Conservation (phyloP, 2,113 vertebrate species). For the Semnornis frantzii region DNA sequence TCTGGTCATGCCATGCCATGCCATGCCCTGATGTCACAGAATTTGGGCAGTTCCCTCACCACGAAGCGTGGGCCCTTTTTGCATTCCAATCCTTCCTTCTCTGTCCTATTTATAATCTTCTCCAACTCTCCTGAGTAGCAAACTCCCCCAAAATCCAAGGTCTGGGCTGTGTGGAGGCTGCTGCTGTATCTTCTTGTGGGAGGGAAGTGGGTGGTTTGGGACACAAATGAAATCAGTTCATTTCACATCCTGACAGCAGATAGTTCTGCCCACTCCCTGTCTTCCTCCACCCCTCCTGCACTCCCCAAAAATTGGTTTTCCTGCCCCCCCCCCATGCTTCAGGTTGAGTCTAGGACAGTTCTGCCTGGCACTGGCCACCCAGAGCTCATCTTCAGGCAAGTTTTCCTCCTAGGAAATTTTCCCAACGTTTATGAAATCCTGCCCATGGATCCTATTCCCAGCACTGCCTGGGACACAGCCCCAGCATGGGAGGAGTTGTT, state of each 20-base stretch:
- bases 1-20: no score
- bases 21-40: background rate
- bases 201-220: background rate
- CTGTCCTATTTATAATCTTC: background rate
- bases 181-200: background rate
- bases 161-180: background rate
- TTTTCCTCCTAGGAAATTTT: background rate
- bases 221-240: background rate
- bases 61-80: background rate
- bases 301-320: background rate
- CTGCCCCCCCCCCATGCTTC: background rate
- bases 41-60: background rate
- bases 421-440: background rate
- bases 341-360: accelerated
- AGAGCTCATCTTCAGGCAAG: background rate
- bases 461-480: accelerated
- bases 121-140: background rate
- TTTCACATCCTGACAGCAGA: background rate
- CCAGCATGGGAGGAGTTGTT: background rate
- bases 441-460: background rate
- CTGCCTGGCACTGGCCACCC: background rate
- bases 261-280: background rate
- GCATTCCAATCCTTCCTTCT: background rate
- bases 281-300: background rate
- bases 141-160: background rate